Conservation (phyloP, 2,797 vertebrate genomes). For the Clamator glandarius region DNA sequence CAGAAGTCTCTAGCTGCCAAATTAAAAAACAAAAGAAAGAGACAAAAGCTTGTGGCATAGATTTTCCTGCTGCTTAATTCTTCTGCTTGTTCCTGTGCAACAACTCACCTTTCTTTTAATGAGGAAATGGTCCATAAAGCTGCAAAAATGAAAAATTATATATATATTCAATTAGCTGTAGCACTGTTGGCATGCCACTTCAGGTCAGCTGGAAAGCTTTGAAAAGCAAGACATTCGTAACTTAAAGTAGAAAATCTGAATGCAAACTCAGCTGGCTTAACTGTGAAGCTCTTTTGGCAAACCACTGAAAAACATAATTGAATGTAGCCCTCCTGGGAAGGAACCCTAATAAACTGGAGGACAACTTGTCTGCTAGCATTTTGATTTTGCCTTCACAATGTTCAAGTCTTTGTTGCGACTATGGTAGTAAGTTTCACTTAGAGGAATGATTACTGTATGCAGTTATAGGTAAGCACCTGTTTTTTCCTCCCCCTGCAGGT, state of each 20-base stretch:
- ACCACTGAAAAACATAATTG: slow-evolving; percentile 52
- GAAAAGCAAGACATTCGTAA: slow-evolving; percentile 45
- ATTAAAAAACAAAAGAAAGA: slow-evolving; percentile 38
- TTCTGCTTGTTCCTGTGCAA: slow-evolving; percentile 17
- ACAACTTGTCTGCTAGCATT: slow-evolving; percentile 54
- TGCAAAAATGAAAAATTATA: neutral
- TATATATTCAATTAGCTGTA: slow-evolving; percentile 55
- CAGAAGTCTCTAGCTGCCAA: neutral
- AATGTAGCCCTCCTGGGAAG: slow-evolving; percentile 63
- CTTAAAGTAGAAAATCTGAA: slow-evolving; percentile 57
- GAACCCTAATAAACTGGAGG: slow-evolving; percentile 48
- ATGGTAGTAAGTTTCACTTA: slow-evolving; percentile 26
- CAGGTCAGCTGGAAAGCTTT: slow-evolving; percentile 59
- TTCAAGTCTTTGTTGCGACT: neutral
- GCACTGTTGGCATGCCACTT: slow-evolving; percentile 33
- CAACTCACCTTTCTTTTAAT: slow-evolving; percentile 39
- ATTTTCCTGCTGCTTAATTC: slow-evolving; percentile 34
- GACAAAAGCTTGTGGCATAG: neutral
- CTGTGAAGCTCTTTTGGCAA: slow-evolving; percentile 49
- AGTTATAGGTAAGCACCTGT: slow-evolving; percentile 20
- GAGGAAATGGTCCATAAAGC: slow-evolving; percentile 13
- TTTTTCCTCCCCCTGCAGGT: slow-evolving; percentile 38
- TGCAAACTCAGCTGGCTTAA: slow-evolving; percentile 46
- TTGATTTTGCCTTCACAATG: slow-evolving; percentile 39
- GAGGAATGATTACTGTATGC: neutral